These are phyloP conservation scores for Hydrolagus affinis DNA, from an alignment of 2,113 vertebrate species.

Conservation along the genomic window DNA sequence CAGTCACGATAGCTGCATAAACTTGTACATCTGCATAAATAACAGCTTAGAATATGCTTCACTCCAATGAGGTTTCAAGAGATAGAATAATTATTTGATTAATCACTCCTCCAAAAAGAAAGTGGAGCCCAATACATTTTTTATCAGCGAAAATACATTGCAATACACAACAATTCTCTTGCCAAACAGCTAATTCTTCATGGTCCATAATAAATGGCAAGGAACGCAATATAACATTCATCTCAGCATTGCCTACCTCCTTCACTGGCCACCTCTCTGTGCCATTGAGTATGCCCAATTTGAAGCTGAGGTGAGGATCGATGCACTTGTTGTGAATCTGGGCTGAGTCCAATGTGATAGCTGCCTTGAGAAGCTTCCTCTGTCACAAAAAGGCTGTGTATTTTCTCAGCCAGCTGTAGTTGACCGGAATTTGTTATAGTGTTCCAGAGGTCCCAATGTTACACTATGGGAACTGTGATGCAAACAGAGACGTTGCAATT, in stretches of 20 bases:
- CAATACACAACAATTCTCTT: not conserved
- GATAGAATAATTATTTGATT: not conserved
- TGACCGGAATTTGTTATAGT: conserved; percentile 2
- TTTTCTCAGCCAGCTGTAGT: not conserved
- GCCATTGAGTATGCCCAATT: not conserved
- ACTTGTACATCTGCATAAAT: not conserved
- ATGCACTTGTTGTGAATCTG: not conserved
- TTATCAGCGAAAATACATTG: not conserved
- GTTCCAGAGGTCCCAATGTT: not conserved
- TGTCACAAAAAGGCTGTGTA: not conserved
- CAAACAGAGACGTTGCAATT: not conserved
- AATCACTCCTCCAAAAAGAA: not conserved
- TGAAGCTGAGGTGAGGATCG: not conserved
- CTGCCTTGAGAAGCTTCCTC: not conserved
- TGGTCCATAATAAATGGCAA: not conserved
- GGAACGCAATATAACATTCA: not conserved
- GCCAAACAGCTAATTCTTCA: not conserved
- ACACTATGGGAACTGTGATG: not conserved
- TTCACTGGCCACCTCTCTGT: not conserved
- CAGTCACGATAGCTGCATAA: not conserved
- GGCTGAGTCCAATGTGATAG: not conserved
- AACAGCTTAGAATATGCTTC: not conserved
- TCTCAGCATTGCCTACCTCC: conserved; percentile 2
- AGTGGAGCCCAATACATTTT: not conserved
- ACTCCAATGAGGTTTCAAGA: not conserved